Evolutionary conservation across 1,140 invertebrate genomes (phyloP).

Genomic region (Lordiphosa collinella): DNA sequence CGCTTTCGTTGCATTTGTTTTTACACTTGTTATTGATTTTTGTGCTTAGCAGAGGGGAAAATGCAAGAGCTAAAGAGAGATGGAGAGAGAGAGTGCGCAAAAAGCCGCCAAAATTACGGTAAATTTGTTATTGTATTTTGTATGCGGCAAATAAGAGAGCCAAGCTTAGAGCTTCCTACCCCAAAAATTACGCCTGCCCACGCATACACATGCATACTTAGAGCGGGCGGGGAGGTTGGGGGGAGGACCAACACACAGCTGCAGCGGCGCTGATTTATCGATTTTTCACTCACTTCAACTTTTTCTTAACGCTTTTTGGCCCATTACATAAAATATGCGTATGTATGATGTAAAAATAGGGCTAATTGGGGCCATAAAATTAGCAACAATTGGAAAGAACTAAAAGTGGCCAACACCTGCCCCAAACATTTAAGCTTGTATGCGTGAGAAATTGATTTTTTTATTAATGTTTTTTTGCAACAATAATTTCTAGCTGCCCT

Average conservation of each 20-base stretch:
- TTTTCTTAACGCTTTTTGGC: constrained; percentile 21
- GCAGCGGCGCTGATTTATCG: constrained; percentile 75
- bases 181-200: constrained; percentile 49
- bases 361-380: constrained; percentile 14
- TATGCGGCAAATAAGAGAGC: constrained; percentile 28
- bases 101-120: constrained; percentile 42
- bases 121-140: constrained; percentile 41
- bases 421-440: neutral
- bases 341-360: constrained; percentile 2
- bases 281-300: constrained; percentile 52
- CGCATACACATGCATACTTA: constrained; percentile 40
- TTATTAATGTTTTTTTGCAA: too few species aligned
- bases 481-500: constrained; percentile 60
- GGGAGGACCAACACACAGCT: constrained; percentile 23
- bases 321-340: constrained; percentile 59
- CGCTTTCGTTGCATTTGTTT: constrained; percentile 41
- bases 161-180: constrained; percentile 25
- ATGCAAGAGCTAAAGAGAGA: constrained; percentile 27
- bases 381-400: constrained; percentile 2
- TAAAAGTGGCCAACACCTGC: neutral
- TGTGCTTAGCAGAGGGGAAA: constrained; percentile 51
- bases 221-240: too few species aligned
- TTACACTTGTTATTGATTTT: constrained; percentile 61
- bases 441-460: too few species aligned
- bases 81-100: constrained; percentile 9